phyloP scores from a whole-genome alignment of 2,888 invertebrate species.

The Nomada fabriciana region DNA sequence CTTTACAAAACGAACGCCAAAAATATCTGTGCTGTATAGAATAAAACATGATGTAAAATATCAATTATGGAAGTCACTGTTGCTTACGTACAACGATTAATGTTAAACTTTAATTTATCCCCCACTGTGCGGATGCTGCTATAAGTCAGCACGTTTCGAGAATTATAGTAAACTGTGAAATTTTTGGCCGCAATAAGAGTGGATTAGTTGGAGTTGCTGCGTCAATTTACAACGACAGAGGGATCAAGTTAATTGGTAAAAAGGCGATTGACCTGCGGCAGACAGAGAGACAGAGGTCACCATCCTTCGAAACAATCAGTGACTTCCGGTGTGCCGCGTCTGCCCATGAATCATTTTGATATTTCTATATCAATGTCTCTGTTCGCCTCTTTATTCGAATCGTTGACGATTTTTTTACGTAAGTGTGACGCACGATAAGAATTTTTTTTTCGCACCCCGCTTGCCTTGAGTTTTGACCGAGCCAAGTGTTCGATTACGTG shows the following conservation, averaged over 20 bases:
- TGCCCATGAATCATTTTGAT: slow-evolving; percentile 81
- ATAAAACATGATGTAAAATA: too few relatives aligned
- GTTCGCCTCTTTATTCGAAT: slow-evolving; percentile 53
- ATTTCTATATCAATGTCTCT: slow-evolving; percentile 74
- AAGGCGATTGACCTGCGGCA: slow-evolving; percentile 78
- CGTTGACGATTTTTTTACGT: slow-evolving; percentile 48
- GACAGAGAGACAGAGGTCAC: slow-evolving; percentile 78
- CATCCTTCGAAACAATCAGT: slow-evolving; percentile 82
- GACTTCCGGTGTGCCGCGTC: slow-evolving; percentile 80
- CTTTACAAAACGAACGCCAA: too few relatives aligned
- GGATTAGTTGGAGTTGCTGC: slow-evolving; percentile 12
- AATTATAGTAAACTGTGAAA: background rate
- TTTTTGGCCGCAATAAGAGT: slow-evolving; percentile 1
- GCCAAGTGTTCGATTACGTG: background rate
- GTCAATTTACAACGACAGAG: slow-evolving; percentile 43
- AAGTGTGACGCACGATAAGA: slow-evolving; percentile 24
- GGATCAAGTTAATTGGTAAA: slow-evolving; percentile 76
- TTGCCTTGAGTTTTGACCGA: background rate
- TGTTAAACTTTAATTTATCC: too few relatives aligned
- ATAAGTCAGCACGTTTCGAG: too few relatives aligned
- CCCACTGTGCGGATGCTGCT: too few relatives aligned
- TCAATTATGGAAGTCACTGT: too few relatives aligned
- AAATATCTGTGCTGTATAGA: too few relatives aligned
- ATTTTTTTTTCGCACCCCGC: background rate
- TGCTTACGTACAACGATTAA: too few relatives aligned